phyloP scores from a whole-genome alignment of 2,797 vertebrate genomes.

The Pterois miles region DNA sequence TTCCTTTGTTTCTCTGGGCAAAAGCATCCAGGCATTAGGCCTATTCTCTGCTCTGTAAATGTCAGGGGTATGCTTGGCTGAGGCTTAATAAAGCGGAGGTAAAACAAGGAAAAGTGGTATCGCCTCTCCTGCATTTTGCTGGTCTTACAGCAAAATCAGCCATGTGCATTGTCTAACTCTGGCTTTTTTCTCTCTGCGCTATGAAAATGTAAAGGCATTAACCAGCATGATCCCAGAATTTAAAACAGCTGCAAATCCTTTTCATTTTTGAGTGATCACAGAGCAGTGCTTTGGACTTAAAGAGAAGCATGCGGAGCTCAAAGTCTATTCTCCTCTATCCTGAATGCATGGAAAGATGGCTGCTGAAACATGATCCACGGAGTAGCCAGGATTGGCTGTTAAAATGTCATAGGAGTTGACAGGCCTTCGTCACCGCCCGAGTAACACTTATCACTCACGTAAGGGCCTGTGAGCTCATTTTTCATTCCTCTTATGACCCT shows the following conservation, averaged over 20 bases:
- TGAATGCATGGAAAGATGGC: conserved; percentile 23
- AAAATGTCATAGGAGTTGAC: conserved; percentile 52
- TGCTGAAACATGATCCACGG: conserved; percentile 54
- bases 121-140: conserved; percentile 49
- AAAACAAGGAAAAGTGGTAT: conserved; percentile 58
- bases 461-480: conserved; percentile 11
- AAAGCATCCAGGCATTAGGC: conserved; percentile 51
- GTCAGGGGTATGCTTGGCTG: conserved; percentile 78
- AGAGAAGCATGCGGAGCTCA: conserved; percentile 2
- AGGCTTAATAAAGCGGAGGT: conserved; percentile 71
- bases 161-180: conserved; percentile 41
- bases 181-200: conserved; percentile 53
- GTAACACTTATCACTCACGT: conserved; percentile 26
- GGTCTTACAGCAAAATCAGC: conserved; percentile 56
- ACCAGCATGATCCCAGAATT: not conserved
- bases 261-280: conserved; percentile 21
- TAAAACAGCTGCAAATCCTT: conserved; percentile 31
- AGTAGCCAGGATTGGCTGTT: conserved; percentile 30
- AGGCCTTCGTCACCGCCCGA: conserved; percentile 40
- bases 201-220: conserved; percentile 32
- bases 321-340: conserved; percentile 7
- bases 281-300: conserved; percentile 1
- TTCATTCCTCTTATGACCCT: conserved; percentile 42
- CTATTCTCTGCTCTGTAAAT: conserved; percentile 72
- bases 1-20: conserved; percentile 44